Base-by-base conservation (phyloP, 2,797 vertebrate species). In the Pseudochromis fuscus region DNA sequence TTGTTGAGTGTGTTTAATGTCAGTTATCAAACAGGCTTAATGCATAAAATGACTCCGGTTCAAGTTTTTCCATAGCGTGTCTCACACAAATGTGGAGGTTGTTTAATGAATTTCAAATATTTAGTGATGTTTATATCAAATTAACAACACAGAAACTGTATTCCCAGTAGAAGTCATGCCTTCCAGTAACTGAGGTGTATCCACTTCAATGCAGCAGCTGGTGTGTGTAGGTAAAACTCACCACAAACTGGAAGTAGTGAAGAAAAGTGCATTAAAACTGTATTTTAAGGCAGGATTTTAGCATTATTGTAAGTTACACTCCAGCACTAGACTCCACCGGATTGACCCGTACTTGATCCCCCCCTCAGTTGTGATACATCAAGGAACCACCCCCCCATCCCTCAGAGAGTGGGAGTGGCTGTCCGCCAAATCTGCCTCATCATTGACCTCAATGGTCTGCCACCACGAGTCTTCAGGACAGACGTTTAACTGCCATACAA, bases 401-500 rank as follows among this genome's bases (percentile, higher is more conserved):
- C 73, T 91, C 77, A 72, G 72, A 67, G 78, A 74, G 81, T 81
- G 79, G 82, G 64, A 72, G 81, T 86, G 89, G 87, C 79, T 40
- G 60, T 62, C 70, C 11, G 78, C 79, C 89, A 90, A 72, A 82
- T 86, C 85, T 76, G 89, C 88, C 87, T 91, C 88, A 87, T 94
- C 92, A 91, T 87, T 82, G 91, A 92, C 90, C 93, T 75, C 87
- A 51, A 49, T 67, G 78, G 82, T 59, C 80, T 77, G 79, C 79
- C 85, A 68, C 79, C 40, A 8, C 67, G 35, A 73, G 69, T 87
- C 86, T 80, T 75, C 70, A 77, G 87, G 89, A 90, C 86, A 77
- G 88, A 91, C 81, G 79, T 91, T 92, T 92, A 91, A 92, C 89
- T 90, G 91, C 89, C 91, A 86, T 68, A 88, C 92, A 91, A 92